These are phyloP conservation scores for Pristis pectinata DNA, from an alignment of 2,797 vertebrate species.

Conservation along the genomic window DNA sequence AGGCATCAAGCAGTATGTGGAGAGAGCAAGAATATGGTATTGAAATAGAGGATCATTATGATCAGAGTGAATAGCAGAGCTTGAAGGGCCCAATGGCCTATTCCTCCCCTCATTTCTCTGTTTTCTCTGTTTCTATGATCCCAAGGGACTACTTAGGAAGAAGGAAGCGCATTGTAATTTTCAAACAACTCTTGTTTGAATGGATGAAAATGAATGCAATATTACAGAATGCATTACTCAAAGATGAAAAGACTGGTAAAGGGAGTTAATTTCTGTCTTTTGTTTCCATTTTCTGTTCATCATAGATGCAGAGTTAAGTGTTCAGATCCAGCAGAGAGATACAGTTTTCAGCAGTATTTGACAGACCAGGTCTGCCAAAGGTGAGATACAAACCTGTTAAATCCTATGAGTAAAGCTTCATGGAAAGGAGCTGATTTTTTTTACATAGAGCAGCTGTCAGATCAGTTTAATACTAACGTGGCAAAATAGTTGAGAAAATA, in stretches of 20 bases:
- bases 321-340: not conserved
- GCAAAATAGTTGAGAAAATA: not conserved
- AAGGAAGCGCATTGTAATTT: not conserved
- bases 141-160: no score
- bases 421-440: not conserved
- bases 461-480: not conserved
- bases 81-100: no score
- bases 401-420: not conserved
- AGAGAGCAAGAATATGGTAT: no score
- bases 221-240: not conserved
- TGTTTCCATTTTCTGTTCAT: not conserved
- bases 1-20: no score
- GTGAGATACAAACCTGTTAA: not conserved
- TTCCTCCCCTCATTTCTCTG: no score
- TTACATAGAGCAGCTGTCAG: not conserved
- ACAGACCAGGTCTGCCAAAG: not conserved
- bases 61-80: no score
- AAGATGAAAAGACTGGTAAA: not conserved
- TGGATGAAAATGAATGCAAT: not conserved
- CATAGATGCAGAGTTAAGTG: not conserved
- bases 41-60: no score
- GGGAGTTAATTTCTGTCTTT: not conserved
- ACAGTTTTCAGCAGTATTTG: not conserved
- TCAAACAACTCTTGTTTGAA: not conserved
- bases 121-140: no score